A percentile compares a stretch with the other conserved stretches of the same genome.
phyloP scores from a whole-genome alignment of 2,797 vertebrate species.

The Sardinella longiceps region DNA sequence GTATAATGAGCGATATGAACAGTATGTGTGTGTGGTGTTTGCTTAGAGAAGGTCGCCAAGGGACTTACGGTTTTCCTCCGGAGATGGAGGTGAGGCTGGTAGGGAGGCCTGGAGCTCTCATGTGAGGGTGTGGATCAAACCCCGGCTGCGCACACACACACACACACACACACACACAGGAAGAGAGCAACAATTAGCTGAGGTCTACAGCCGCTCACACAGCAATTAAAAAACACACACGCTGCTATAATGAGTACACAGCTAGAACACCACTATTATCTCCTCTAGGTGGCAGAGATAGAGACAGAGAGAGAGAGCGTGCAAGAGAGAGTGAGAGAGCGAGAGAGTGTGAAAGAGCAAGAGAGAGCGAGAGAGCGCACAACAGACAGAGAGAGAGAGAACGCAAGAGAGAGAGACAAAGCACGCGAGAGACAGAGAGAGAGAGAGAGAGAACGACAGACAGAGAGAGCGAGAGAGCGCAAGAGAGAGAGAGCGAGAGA shows the following conservation, averaged over 20 bases:
- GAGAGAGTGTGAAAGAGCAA: not conserved
- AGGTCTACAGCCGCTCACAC: not conserved
- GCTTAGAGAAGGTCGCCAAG: not conserved
- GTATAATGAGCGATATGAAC: too few relatives aligned
- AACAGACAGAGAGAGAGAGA: too few relatives aligned
- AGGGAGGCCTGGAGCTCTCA: slow-evolving; percentile 89
- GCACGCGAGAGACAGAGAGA: too few relatives aligned
- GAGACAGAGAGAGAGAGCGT: not conserved
- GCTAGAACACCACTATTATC: slow-evolving; percentile 18
- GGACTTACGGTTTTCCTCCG: slow-evolving; percentile 92
- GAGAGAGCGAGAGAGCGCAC: too few relatives aligned
- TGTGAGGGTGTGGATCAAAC: slow-evolving; percentile 92
- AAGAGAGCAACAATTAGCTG: slow-evolving; percentile 43
- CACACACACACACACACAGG: not conserved
- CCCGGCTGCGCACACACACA: slow-evolving; percentile 77
- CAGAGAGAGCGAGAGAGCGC: too few relatives aligned
- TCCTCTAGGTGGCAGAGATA: not conserved
- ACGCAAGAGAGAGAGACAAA: not conserved
- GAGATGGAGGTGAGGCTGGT: slow-evolving; percentile 91
- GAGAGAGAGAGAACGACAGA: too few relatives aligned
- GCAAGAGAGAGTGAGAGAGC: too few relatives aligned
- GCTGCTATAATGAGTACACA: slow-evolving; percentile 19
- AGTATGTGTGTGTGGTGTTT: not conserved
- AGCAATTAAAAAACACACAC: slow-evolving; percentile 13
- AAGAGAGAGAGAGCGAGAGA: not conserved